Evolutionary conservation across 2,113 vertebrate genomes (phyloP), one percentile per base, ranked within the genome.

Genomic region (Phylloscopus whistleri): DNA sequence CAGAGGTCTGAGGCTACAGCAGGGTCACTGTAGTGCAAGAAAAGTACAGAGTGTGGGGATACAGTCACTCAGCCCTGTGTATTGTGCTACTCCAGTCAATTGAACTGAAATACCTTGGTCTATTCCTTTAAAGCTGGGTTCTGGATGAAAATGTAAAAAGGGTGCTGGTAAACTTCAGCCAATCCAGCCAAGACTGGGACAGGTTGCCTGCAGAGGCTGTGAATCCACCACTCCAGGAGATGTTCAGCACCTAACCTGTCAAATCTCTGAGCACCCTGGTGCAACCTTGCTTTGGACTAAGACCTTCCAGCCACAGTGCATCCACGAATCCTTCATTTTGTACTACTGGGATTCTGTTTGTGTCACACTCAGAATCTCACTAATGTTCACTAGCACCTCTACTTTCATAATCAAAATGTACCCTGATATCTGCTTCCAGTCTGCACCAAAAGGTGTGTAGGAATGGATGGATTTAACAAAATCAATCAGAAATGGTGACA

Each of bases 21-120:
- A 81, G 48, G 56, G 39, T 9, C 7, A 77, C 7, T 2, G 23
- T 2, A 21, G 14, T 11, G 6, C 69, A 62, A 41, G 41, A 49
- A 53, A n/a, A 9, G 17, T 28, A 3, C 9, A 31, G 70, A 16
- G 19, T 44, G n/a, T 2, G 31, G 48, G 13, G 46, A 10, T 16
- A 2, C 0, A 0, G 33, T 73, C 2, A 1, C 24, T 9, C 11
- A 22, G 14, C 28, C 83, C 22, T 52, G 3, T 26, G 31, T 8
- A 13, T 26, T 69, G 24, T 73, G 39, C 33, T 44, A 16, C 48
- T 7, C 28, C 41, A 27, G 11, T 7, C 2, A 1, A 10, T 39
- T 35, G 30, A 30, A 37, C 11, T 44, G 31, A 37, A 75, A 72
- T 46, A 46, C 19, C 59, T 60, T 13, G 4, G n/a, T 31, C 6